Conservation (phyloP, 2,888 invertebrate genomes). For the Epinotia bilunana region DNA sequence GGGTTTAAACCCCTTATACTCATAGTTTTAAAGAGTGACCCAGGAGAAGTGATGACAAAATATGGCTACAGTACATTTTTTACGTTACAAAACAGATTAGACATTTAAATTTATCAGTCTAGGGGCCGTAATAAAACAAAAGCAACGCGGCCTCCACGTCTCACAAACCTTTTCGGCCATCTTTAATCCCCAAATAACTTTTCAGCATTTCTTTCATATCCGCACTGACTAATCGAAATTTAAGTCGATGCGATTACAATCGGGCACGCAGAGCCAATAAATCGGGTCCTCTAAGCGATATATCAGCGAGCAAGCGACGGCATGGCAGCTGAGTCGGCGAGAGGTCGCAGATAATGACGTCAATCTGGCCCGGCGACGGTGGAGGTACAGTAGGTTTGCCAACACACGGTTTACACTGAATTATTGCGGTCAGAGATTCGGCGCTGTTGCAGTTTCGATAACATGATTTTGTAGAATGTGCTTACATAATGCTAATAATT, state of each 20-base stretch:
- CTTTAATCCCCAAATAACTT: constrained; percentile 24
- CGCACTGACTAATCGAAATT: constrained; percentile 46
- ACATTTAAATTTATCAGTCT: not conserved
- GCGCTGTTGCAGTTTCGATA: not conserved
- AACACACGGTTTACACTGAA: constrained; percentile 1
- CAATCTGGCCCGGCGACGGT: constrained; percentile 59
- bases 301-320: constrained; percentile 57
- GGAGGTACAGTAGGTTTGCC: constrained; percentile 38
- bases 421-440: not conserved
- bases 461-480: not conserved
- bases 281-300: constrained; percentile 65
- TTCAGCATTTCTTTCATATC: constrained; percentile 40
- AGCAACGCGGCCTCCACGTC: not conserved
- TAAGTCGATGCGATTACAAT: constrained; percentile 54
- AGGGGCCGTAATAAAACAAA: not conserved
- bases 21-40: too few species aligned
- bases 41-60: too few species aligned
- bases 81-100: too few species aligned
- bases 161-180: constrained; percentile 9
- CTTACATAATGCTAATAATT: too few species aligned
- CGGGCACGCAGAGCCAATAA: constrained; percentile 67
- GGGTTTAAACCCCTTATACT: too few species aligned
- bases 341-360: constrained; percentile 74
- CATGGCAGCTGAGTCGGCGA: constrained; percentile 65
- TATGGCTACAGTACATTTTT: too few species aligned